These are phyloP conservation scores for Apis mellifera DNA, from an alignment of 1,140 invertebrate genomes.

Conservation along the genomic window DNA sequence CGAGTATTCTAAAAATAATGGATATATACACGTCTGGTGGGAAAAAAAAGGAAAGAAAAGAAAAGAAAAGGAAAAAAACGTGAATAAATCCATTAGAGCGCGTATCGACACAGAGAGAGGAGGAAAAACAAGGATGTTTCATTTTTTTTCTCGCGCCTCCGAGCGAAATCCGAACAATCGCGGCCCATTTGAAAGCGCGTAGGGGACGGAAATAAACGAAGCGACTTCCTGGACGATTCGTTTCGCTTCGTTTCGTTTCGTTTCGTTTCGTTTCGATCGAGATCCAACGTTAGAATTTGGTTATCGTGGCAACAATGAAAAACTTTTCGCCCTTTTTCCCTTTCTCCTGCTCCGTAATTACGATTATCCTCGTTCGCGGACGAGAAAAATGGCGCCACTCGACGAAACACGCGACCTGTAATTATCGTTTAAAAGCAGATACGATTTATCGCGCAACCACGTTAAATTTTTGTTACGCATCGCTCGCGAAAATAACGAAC, in stretches of 20 bases:
- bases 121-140: slow-evolving; percentile 11
- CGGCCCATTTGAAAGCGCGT: background rate
- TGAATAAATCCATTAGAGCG: slow-evolving; percentile 29
- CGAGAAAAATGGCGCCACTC: background rate
- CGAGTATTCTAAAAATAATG: background rate
- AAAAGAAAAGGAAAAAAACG: background rate
- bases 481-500: background rate
- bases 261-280: slow-evolving; percentile 34
- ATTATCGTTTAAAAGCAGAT: slow-evolving; percentile 3
- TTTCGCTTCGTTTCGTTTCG: slow-evolving; percentile 8
- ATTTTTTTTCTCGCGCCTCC: background rate
- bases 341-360: slow-evolving; percentile 41
- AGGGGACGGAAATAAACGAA: slow-evolving; percentile 17
- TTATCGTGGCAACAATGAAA: slow-evolving; percentile 31
- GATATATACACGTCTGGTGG: background rate
- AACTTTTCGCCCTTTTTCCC: background rate
- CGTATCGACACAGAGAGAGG: background rate
- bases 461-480: background rate
- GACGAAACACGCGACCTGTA: background rate
- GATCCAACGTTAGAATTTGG: slow-evolving; percentile 35
- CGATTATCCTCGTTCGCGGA: background rate
- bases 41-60: background rate
- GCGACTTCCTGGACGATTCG: slow-evolving; percentile 1
- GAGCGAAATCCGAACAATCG: background rate
- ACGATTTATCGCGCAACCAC: background rate